Evolutionary conservation across 2,797 vertebrate species (phyloP).

Genomic region (Lutra lutra): DNA sequence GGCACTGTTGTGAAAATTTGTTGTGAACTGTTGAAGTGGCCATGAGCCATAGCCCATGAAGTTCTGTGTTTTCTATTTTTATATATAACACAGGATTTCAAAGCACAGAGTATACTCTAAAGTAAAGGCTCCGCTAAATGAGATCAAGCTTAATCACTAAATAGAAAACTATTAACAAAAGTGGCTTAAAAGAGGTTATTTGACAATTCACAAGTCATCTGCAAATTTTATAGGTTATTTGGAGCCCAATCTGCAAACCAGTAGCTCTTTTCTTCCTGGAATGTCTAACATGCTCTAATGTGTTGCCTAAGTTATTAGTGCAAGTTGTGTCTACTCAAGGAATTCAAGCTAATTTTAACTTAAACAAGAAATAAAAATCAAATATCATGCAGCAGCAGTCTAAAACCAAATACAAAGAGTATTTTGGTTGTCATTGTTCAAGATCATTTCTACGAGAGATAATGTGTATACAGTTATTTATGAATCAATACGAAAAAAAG

Average conservation of each 20-base stretch:
- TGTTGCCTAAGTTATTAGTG: conserved; percentile 4
- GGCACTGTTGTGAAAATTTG: neutral
- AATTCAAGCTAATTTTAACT: conserved; percentile 56
- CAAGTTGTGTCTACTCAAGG: conserved; percentile 22
- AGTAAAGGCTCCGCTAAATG: conserved; percentile 16
- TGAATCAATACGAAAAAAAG: neutral
- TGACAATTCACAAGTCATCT: conserved; percentile 67
- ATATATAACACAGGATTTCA: neutral
- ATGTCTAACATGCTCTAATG: conserved; percentile 39
- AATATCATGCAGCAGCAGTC: conserved; percentile 1
- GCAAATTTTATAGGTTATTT: conserved; percentile 32
- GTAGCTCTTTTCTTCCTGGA: conserved; percentile 22
- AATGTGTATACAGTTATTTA: conserved; percentile 57
- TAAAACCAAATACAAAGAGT: conserved; percentile 48
- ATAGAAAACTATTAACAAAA: conserved; percentile 56
- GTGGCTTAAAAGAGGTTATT: conserved; percentile 69
- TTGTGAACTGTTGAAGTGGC: neutral
- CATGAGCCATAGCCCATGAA: neutral
- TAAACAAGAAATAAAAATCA: conserved; percentile 50
- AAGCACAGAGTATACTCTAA: neutral
- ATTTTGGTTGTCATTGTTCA: neutral
- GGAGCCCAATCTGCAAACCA: conserved; percentile 7
- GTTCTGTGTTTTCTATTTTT: neutral
- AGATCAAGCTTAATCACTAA: neutral
- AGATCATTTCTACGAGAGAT: conserved; percentile 52